A percentile compares a stretch with the other conserved stretches of the same genome.
Conservation (phyloP, 2,113 vertebrate species). For the Siniperca chuatsi region DNA sequence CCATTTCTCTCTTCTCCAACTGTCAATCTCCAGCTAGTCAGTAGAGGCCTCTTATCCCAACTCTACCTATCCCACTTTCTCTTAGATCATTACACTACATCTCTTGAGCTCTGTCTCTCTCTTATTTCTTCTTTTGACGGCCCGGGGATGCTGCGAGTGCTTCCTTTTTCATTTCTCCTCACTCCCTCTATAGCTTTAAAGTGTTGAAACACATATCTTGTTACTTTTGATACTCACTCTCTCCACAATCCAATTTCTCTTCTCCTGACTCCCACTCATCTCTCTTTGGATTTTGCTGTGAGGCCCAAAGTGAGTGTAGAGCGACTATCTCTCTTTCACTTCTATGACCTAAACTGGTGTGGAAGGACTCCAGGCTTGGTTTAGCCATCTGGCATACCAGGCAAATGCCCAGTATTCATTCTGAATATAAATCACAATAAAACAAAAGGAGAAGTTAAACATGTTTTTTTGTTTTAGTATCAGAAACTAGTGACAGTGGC, state of each 20-base stretch:
- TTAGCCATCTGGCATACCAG: not conserved
- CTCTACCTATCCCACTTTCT: constrained; percentile 25
- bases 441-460: not conserved
- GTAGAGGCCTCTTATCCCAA: constrained; percentile 43
- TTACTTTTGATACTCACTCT: constrained; percentile 46
- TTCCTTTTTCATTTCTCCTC: constrained; percentile 45
- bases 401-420: not conserved
- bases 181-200: constrained; percentile 43
- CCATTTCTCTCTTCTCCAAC: constrained; percentile 21
- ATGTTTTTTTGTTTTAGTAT: not conserved
- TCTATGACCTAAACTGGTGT: constrained; percentile 8
- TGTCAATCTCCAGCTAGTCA: constrained; percentile 49
- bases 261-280: constrained; percentile 27
- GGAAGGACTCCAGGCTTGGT: constrained; percentile 9
- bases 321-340: constrained; percentile 1
- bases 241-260: constrained; percentile 57
- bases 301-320: constrained; percentile 24
- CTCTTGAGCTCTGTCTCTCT: constrained; percentile 27
- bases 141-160: constrained; percentile 28
- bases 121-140: constrained; percentile 43
- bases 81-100: constrained; percentile 47
- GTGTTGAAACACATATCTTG: constrained; percentile 57
- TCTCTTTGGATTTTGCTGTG: constrained; percentile 27
- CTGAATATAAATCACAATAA: not conserved
- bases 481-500: not conserved